Conservation (phyloP, 2,888 invertebrate genomes). For the Heliconius ismenius region DNA sequence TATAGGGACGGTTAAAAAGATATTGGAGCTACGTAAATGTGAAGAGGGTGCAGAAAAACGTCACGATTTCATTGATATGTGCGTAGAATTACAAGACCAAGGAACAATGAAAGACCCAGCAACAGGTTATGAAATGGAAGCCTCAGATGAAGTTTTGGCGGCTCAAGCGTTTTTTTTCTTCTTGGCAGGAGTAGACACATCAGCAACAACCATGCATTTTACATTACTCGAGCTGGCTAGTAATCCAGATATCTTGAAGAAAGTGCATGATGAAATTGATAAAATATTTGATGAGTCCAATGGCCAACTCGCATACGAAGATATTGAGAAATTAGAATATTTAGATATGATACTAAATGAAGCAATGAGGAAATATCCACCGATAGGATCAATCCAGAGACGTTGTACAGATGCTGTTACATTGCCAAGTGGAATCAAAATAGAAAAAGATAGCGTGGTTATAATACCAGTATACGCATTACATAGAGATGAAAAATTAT, state of each 20-base stretch:
- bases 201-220: slow-evolving; percentile 60
- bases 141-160: slow-evolving; percentile 57
- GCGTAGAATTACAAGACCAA: slow-evolving; percentile 47
- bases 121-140: slow-evolving; percentile 46
- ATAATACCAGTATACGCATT: slow-evolving; percentile 47
- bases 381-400: slow-evolving; percentile 60
- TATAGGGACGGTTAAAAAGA: slow-evolving; percentile 45
- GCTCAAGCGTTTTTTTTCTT: slow-evolving; percentile 76
- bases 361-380: slow-evolving; percentile 69
- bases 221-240: slow-evolving; percentile 59
- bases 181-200: slow-evolving; percentile 67
- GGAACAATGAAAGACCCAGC: slow-evolving; percentile 43
- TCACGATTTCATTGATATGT: slow-evolving; percentile 50
- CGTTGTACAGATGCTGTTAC: slow-evolving; percentile 55
- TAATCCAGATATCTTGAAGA: slow-evolving; percentile 59
- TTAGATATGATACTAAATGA: slow-evolving; percentile 65
- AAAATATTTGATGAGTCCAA: slow-evolving; percentile 51
- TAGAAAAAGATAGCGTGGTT: slow-evolving; percentile 50
- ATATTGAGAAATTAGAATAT: slow-evolving; percentile 59
- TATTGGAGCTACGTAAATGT: slow-evolving; percentile 41
- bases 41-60: slow-evolving; percentile 33
- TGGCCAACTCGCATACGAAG: slow-evolving; percentile 57
- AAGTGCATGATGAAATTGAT: slow-evolving; percentile 57
- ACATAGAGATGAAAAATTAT: slow-evolving; percentile 62
- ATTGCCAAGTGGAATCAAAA: slow-evolving; percentile 53